Conservation (phyloP, 1,140 invertebrate species). For the Pollicipes pollicipes region DNA sequence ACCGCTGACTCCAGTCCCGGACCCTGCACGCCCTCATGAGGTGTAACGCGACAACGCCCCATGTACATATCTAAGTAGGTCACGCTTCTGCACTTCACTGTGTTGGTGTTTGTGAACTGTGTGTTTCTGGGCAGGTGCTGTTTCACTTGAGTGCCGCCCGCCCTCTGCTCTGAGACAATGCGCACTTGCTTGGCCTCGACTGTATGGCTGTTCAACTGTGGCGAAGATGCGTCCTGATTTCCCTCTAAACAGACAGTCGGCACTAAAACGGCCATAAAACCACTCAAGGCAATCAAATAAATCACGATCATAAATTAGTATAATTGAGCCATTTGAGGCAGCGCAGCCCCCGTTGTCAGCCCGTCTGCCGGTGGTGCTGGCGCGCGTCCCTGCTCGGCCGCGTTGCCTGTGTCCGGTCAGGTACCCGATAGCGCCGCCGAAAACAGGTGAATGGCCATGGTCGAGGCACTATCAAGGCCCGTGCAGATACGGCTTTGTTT, state of each 20-base stretch:
- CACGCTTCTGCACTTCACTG: background rate
- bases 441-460: no score
- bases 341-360: no score
- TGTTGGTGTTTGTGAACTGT: background rate
- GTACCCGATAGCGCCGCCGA: background rate
- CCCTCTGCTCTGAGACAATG: no score
- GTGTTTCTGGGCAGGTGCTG: background rate
- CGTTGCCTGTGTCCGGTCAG: background rate
- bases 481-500: no score
- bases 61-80: background rate
- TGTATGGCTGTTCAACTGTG: background rate
- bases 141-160: background rate
- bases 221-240: background rate
- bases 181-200: background rate
- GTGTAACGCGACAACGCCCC: constrained; percentile 1
- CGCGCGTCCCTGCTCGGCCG: background rate
- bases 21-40: background rate
- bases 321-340: background rate
- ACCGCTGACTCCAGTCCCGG: background rate
- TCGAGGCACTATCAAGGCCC: background rate
- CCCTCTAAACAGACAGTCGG: background rate
- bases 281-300: constrained; percentile 2
- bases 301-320: background rate
- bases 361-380: background rate
- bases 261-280: background rate